Evolutionary conservation across 2,888 invertebrate species (phyloP), one percentile per base, ranked within the genome.

Genomic region (Athrips mouffetella): DNA sequence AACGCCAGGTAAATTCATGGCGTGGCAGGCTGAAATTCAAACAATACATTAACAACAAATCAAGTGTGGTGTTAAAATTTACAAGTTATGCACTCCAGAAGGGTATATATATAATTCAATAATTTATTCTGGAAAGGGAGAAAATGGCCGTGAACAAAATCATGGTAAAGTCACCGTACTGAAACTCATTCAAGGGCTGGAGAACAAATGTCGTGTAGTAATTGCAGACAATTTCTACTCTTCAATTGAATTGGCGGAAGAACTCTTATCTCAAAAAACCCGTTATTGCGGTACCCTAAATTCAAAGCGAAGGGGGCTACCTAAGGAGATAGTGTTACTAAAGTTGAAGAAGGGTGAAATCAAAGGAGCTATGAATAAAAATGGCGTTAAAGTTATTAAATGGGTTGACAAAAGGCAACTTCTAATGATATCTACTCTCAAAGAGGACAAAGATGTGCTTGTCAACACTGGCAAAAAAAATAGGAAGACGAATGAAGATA

Each of bases 21-120:
- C 52, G 64, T 27, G 70, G 70, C 7, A 49, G 70, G 39, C 52
- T 75, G 3, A 15, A 37, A 15, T 68, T 71, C 48, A 58, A 61
- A 0, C 70, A 73, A 48, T 73, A 70, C 48, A 67, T 70, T 27
- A 63, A 65, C 49, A 59, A 57, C 25, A 73, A 70, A 51, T 40
- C 45, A 60, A 60, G 44, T 73, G 69, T 45, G 71, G 72, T 0
- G 51, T 71, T 15, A 68, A 73, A 55, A 16, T 74, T 23, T 70
- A 70, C 47, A 65, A 70, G 52, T 40, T 66, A n/a, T 70, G 72
- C 49, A 57, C 61, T 41, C 54, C 56, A 11, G 60, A 61, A 39
- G 69, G 67, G 5, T 70, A 63, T 46, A 65, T 59, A 10, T 60
- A 35, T 27, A 44, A 47, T 13, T 44, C 52, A 18, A 53, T 51